These are phyloP conservation scores for Agrilus mali DNA, from an alignment of 2,888 invertebrate species.

Conservation along the genomic window DNA sequence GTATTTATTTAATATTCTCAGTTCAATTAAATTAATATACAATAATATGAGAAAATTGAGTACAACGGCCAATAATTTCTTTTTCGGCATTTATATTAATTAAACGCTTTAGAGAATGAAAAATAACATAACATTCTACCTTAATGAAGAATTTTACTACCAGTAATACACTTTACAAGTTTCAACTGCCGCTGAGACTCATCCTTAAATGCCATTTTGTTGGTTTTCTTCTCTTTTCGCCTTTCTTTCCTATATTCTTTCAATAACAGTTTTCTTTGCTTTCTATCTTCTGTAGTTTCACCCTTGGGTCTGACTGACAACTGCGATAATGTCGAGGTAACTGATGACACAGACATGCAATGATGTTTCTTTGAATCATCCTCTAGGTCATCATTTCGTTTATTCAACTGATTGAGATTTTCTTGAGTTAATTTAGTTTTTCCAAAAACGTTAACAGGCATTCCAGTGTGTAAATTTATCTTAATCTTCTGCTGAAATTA, in stretches of 20 bases:
- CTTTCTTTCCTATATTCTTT: slow-evolving; percentile 70
- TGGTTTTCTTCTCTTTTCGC: slow-evolving; percentile 69
- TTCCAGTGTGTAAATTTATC: slow-evolving; percentile 59
- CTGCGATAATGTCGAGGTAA: slow-evolving; percentile 55
- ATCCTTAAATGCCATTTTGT: slow-evolving; percentile 69
- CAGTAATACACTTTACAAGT: slow-evolving; percentile 30
- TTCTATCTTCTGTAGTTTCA: slow-evolving; percentile 66
- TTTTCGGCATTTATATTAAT: too few species aligned
- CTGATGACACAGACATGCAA: slow-evolving; percentile 49
- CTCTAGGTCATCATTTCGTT: slow-evolving; percentile 29
- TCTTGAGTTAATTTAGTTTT: slow-evolving; percentile 53
- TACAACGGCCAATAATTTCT: too few species aligned
- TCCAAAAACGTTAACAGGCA: slow-evolving; percentile 55
- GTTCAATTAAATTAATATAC: too few species aligned
- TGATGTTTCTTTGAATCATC: slow-evolving; percentile 32
- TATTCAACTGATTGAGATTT: slow-evolving; percentile 52
- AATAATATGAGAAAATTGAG: too few species aligned
- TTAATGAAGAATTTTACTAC: too few species aligned
- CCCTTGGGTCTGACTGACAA: slow-evolving; percentile 60
- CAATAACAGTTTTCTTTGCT: slow-evolving; percentile 61
- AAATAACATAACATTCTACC: too few species aligned
- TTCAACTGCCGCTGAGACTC: slow-evolving; percentile 73
- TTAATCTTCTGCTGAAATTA: slow-evolving; percentile 43
- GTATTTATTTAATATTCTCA: too few species aligned
- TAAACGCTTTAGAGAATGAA: too few species aligned